Evolutionary conservation across 2,113 vertebrate species (phyloP), one percentile per base, ranked within the genome.

Genomic region (Trogon melanurus): DNA sequence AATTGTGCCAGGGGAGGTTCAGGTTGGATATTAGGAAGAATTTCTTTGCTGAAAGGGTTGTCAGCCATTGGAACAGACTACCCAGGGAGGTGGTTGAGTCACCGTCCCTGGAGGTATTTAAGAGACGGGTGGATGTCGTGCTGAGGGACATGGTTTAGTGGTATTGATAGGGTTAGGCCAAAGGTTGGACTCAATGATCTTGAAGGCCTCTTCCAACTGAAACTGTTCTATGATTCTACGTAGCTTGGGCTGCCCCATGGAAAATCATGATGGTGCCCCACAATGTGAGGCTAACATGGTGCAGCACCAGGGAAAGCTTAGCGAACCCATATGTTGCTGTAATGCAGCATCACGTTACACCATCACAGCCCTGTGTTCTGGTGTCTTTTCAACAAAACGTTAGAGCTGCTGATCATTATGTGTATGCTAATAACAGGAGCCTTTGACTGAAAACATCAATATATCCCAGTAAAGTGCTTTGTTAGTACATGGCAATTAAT

Each of bases 401-500:
- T 82, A 25, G 47, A 64, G 70, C 71, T 27, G 45, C 75, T 94
- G 88, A 93, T 93, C 73, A 61, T 86, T 90, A 93, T 75, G 62
- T 16, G 61, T 56, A 82, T 7, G 11, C 73, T 95, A 93, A 94
- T 87, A 79, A 87, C 69, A 25, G 19, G n/a, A 95, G 69, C 81
- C 73, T 94, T 91, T 88, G 57, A 69, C 90, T 88, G 65, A 84
- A 96, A 90, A 67, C 38, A 67, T 93, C 79, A 83, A 51, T 78
- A 78, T 48, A 76, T 45, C 65, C 69, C 79, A 64, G 61, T 78
- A 96, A 94, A 96, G 65, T 78, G 79, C 64, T 74, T 50, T 60
- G 84, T 94, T 93, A 80, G 60, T 94, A 88, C 75, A 54, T 34
- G 30, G 41, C 72, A 92, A 92, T 95, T 96, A 95, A 81, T 96